A percentile compares a stretch with the other conserved stretches of the same genome.
These are phyloP conservation scores for Bombus consobrinus DNA, from an alignment of 1,140 invertebrate species.

Conservation along the genomic window DNA sequence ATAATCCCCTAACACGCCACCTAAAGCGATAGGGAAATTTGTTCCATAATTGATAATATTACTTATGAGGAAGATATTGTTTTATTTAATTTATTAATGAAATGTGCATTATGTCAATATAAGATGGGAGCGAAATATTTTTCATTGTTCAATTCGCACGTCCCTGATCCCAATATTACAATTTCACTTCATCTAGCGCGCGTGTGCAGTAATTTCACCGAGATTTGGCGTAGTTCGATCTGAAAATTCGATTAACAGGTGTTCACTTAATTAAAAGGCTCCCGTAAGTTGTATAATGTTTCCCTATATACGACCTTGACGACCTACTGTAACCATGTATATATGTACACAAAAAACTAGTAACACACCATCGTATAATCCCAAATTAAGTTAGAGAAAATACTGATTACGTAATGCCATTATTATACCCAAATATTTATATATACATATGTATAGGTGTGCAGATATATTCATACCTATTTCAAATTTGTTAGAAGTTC, in stretches of 20 bases:
- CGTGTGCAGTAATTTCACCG: not conserved
- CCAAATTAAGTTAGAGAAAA: not conserved
- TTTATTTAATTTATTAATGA: not conserved
- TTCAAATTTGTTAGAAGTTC: not conserved
- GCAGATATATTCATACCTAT: not conserved
- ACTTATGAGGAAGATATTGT: not conserved
- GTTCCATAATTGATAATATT: not conserved
- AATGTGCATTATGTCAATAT: not conserved
- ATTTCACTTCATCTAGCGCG: not conserved
- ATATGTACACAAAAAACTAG: not conserved
- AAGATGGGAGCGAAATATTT: not conserved
- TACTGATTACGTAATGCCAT: conserved; percentile 1
- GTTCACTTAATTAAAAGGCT: not conserved
- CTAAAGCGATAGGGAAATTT: not conserved
- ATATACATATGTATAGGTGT: not conserved
- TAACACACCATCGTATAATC: not conserved
- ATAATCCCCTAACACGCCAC: not conserved
- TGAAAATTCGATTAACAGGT: conserved; percentile 26
- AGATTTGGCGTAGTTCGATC: not conserved
- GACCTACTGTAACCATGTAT: not conserved
- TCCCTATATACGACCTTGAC: not conserved
- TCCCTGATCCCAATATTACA: not conserved
- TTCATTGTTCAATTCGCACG: too few species aligned
- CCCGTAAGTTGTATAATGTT: not conserved
- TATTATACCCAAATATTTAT: not conserved